Percentiles rank a stretch among this genome's conserved stretches.
Evolutionary conservation across 2,113 vertebrate genomes (phyloP).

Genomic region (Caloenas nicobarica): DNA sequence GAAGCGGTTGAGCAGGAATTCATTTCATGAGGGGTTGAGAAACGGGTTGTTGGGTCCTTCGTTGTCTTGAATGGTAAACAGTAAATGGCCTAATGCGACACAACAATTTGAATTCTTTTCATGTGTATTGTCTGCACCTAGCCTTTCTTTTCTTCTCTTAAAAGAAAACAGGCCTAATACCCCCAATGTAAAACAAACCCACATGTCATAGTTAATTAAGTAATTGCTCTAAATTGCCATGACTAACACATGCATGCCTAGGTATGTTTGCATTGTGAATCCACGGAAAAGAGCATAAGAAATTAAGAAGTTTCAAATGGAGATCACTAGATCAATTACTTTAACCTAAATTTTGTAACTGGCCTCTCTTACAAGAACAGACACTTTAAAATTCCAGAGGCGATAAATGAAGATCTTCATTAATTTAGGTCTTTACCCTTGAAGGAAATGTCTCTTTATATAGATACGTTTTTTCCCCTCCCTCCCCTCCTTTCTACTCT

Average conservation of each 20-base stretch:
- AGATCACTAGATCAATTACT: constrained; percentile 73
- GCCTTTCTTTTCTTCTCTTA: background rate
- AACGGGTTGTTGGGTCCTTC: background rate
- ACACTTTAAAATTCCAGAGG: constrained; percentile 61
- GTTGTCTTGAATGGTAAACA: constrained; percentile 16
- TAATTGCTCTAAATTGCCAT: constrained; percentile 71
- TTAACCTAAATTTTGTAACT: constrained; percentile 72
- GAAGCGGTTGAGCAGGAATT: background rate
- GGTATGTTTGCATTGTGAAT: constrained; percentile 63
- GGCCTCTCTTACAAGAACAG: constrained; percentile 62
- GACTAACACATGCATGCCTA: constrained; percentile 66
- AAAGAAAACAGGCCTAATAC: constrained; percentile 28
- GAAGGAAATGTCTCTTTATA: constrained; percentile 62
- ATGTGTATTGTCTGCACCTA: background rate
- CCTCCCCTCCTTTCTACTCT: background rate
- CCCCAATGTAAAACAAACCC: background rate
- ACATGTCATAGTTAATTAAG: constrained; percentile 69
- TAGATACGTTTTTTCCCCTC: background rate
- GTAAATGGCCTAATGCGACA: background rate
- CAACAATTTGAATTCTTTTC: constrained; percentile 28
- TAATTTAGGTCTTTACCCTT: constrained; percentile 74
- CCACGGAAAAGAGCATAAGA: constrained; percentile 59
- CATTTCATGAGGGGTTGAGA: background rate
- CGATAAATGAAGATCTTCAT: constrained; percentile 71
- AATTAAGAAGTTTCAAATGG: constrained; percentile 68